Base-by-base conservation (phyloP, 2,113 vertebrate genomes). In the Cepphus grylle region DNA sequence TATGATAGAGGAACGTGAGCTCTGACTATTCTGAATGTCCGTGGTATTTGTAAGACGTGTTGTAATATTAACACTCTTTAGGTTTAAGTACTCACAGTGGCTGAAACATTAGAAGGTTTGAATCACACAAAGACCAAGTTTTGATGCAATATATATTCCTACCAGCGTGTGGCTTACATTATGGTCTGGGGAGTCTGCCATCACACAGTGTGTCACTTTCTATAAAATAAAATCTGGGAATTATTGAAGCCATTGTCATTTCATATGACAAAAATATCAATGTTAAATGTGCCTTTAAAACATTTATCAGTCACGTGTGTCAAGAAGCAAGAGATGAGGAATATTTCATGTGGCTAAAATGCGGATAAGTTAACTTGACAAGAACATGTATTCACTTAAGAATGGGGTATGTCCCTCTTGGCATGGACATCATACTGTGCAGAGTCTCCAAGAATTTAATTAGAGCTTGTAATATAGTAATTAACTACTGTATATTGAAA, bases 361-460 rank as follows among this genome's bases (percentile, higher is more conserved):
- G 20, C 4, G 30, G 77, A 7, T 90, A 93, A 90, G 79, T 96
- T 96, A 97, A 97, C 85, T 93, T 95, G 83, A 88, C 93, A 96
- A 93, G 74, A 94, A 81, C 61, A 80, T 70, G 59, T 67, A 92
- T 65, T 95, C 94, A 91, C 90, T 88, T 95, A 96, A 97, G 90
- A 91, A 94, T 0, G 7, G 86, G 86, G 72, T 95, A 65, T 72
- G 72, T 95, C 93, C 95, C 88, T 96, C 92, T 96, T 95, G 78
- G 86, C 90, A 95, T 90, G 55, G 92, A 87, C 90, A 94, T 77
- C 86, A 91, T 43, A 89, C 86, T 95, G 67, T 76, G 66, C 93
- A 92, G 87, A 96, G 69, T 71, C 92, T 84, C 74, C 76, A 96
- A 93, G 95, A 86, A 96, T 90, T 93, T 96, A 93, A 97, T 97